Evolutionary conservation across 2,888 invertebrate species (phyloP), one percentile per base, ranked within the genome.

Genomic region (Agrilus cyanescens): DNA sequence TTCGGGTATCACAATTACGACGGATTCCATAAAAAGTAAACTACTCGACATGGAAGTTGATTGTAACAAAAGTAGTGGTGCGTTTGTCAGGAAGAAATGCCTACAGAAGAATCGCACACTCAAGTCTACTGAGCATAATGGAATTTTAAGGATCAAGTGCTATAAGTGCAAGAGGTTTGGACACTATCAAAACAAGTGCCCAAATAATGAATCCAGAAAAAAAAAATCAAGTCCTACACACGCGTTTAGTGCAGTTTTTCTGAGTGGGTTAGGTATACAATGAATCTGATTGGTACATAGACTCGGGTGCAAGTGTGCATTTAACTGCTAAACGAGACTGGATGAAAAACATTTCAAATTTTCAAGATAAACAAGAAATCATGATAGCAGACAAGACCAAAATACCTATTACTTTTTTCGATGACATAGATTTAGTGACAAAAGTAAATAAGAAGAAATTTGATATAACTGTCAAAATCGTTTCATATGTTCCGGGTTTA

Each of bases 281-380:
- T n/a, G 52, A 49, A 13, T 37, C 37, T n/a, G 53, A 56, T 32
- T 59, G 52, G 49, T 59, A 57, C 33, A 32, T 57, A 1, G 57
- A 59, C 40, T 52, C 52, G 6, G 58, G 56, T 5, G 56, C 56
- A 14, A 55, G 53, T 40, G 38, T 46, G 30, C 54, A 58, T 47
- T 46, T 57, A 32, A 53, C 52, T n/a, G 42, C 47, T 12, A 45
- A 47, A 10, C 44, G 14, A n/a, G 34, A 47, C 16, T 46, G 45
- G 45, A 29, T 46, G 30, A 35, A 14, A 38, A 40, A 47, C 37
- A 13, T 18, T 16, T 15, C 32, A 12, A 13, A 33, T 8, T 12
- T 32, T 20, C 8, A 29, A 12, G 32, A 30, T 2, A 31, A 41
- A 16, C 18, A 36, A 32, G 41, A 45, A 36, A 43, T 47, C 18